Conservation (phyloP, 2,113 vertebrate genomes). For the Tragulus kanchil region DNA sequence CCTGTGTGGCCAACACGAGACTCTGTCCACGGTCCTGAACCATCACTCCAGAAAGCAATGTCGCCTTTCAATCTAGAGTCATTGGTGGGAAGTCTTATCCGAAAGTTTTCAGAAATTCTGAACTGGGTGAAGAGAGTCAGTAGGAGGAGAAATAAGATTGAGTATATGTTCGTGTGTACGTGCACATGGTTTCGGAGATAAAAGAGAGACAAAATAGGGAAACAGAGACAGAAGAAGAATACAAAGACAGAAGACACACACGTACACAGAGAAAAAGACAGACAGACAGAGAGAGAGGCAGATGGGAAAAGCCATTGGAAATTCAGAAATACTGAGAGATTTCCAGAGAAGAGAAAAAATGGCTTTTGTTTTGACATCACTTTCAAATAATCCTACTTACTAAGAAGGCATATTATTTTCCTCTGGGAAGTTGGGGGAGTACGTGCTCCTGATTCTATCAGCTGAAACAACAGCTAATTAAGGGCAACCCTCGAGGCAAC, state of each 20-base stretch:
- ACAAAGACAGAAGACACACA: neutral
- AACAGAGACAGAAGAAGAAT: neutral
- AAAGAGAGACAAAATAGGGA: neutral
- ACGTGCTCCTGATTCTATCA: conserved; percentile 18
- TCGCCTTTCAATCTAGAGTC: neutral
- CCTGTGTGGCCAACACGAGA: rapidly evolving
- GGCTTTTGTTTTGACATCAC: conserved; percentile 74
- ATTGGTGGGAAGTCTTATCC: neutral
- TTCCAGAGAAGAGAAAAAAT: conserved; percentile 6
- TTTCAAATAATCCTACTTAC: conserved; percentile 63
- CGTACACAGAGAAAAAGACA: neutral
- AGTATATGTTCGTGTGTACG: rapidly evolving
- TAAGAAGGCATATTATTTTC: conserved; percentile 62
- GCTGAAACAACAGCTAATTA: conserved; percentile 57
- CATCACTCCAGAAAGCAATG: rapidly evolving
- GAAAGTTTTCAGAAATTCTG: neutral
- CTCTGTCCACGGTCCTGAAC: conserved; percentile 75
- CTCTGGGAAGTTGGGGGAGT: conserved; percentile 51
- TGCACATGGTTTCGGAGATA: neutral
- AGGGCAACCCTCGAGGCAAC: conserved; percentile 24
- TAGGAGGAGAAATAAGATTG: neutral
- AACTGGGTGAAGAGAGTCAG: neutral
- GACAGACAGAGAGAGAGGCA: neutral
- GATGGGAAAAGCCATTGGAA: conserved; percentile 1
- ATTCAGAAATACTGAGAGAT: conserved; percentile 38